A percentile compares a stretch with the other conserved stretches of the same genome.
These are phyloP conservation scores for Apamea anceps DNA, from an alignment of 2,888 invertebrate genomes.

Conservation along the genomic window DNA sequence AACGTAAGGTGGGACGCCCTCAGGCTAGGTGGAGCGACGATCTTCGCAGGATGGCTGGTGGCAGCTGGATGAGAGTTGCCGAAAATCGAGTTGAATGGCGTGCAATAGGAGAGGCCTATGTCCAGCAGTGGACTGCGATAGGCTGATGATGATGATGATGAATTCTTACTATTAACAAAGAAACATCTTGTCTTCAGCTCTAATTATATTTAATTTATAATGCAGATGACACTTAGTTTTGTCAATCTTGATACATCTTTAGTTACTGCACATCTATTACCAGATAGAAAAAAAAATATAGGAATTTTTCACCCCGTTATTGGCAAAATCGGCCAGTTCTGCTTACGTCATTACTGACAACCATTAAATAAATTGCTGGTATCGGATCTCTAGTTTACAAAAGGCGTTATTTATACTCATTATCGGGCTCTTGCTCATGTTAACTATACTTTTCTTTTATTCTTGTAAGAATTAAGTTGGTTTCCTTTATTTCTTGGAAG, in stretches of 20 bases:
- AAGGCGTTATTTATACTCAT: constrained; percentile 28
- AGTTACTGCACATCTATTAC: background rate
- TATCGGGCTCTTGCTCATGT: background rate
- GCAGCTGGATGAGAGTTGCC: too few species aligned
- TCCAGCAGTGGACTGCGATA: too few species aligned
- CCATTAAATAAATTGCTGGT: constrained; percentile 48
- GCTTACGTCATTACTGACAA: constrained; percentile 30
- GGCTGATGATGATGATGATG: too few species aligned
- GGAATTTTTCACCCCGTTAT: constrained; percentile 9
- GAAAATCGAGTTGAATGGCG: too few species aligned
- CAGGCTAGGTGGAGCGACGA: too few species aligned
- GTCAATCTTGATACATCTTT: background rate
- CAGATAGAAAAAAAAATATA: background rate
- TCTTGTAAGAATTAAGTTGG: background rate
- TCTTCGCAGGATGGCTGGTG: too few species aligned
- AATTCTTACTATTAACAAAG: background rate
- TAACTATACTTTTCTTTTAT: constrained; percentile 1
- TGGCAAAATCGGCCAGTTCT: constrained; percentile 12
- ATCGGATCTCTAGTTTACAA: constrained; percentile 28
- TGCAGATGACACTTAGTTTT: background rate
- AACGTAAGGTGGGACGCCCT: too few species aligned
- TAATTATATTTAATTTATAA: background rate
- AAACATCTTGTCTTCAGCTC: background rate
- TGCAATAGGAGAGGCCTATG: too few species aligned
- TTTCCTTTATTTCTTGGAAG: constrained; percentile 1